Conservation (phyloP, 2,113 vertebrate genomes). For the Vimba vimba region DNA sequence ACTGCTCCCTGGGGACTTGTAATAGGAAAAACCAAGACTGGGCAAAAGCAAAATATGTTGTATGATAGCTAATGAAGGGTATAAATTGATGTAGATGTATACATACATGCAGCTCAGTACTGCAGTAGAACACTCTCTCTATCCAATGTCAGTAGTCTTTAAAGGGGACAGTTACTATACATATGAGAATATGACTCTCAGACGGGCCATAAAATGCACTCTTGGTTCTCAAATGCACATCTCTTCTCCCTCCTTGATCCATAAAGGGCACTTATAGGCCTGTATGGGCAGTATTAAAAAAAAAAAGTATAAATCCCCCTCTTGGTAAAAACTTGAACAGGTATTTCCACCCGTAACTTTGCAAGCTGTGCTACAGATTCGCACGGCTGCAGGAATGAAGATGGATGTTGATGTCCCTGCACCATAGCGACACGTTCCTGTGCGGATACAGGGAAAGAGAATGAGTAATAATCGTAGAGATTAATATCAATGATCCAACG, state of each 20-base stretch:
- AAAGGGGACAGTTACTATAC: constrained; percentile 63
- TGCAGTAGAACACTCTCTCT: background rate
- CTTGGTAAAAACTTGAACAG: background rate
- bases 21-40: background rate
- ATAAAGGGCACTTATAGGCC: constrained; percentile 66
- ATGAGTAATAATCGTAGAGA: constrained; percentile 72
- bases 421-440: constrained; percentile 52
- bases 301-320: constrained; percentile 13
- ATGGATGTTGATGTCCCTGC: constrained; percentile 65
- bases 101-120: background rate
- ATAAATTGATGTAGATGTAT: background rate
- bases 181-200: constrained; percentile 60
- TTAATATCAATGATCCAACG: constrained; percentile 75
- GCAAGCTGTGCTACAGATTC: background rate
- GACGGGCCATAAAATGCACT: constrained; percentile 64
- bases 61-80: background rate
- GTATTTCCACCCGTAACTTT: background rate
- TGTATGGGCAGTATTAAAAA: constrained; percentile 64
- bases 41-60: background rate
- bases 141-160: constrained; percentile 61
- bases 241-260: constrained; percentile 50
- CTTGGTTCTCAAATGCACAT: constrained; percentile 17
- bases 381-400: constrained; percentile 54
- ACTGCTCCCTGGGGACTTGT: background rate
- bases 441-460: constrained; percentile 54